A percentile compares a stretch with the other conserved stretches of the same genome.
These are phyloP conservation scores for Electrophaes corylata DNA, from an alignment of 2,888 invertebrate species.

Conservation along the genomic window DNA sequence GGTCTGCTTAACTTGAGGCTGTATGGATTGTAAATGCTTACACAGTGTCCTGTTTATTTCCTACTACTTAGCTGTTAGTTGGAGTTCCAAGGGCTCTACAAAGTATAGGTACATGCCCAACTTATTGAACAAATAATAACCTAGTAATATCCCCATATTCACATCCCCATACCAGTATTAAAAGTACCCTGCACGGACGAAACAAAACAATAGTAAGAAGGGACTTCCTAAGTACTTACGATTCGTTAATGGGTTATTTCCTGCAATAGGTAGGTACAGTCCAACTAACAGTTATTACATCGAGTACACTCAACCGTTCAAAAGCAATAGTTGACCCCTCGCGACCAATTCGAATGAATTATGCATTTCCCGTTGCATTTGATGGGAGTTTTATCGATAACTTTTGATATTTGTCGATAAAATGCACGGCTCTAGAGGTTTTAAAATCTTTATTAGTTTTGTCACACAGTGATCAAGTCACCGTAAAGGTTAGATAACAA, in stretches of 20 bases:
- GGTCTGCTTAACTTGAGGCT: too few species aligned
- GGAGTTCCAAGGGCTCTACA: too few species aligned
- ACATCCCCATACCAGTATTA: neutral
- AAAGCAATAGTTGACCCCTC: slow-evolving; percentile 51
- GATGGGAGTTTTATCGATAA: slow-evolving; percentile 34
- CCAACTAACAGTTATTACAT: neutral
- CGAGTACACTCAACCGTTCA: slow-evolving; percentile 20
- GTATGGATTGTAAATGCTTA: too few species aligned
- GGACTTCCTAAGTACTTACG: neutral
- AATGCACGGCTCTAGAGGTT: neutral
- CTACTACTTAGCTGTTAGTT: too few species aligned
- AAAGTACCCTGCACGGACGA: neutral
- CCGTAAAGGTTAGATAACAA: too few species aligned
- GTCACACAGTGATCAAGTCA: too few species aligned
- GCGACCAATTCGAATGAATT: slow-evolving; percentile 55
- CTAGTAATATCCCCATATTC: too few species aligned
- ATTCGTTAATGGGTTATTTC: slow-evolving; percentile 29
- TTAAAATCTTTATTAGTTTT: neutral
- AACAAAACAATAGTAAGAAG: neutral
- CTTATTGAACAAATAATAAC: too few species aligned
- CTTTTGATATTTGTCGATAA: slow-evolving; percentile 12
- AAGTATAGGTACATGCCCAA: too few species aligned
- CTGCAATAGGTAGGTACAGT: slow-evolving; percentile 6
- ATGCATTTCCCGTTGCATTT: slow-evolving; percentile 56
- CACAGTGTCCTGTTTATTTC: too few species aligned